Conservation (phyloP, 1,140 invertebrate species). For the Marisa cornuarietis region DNA sequence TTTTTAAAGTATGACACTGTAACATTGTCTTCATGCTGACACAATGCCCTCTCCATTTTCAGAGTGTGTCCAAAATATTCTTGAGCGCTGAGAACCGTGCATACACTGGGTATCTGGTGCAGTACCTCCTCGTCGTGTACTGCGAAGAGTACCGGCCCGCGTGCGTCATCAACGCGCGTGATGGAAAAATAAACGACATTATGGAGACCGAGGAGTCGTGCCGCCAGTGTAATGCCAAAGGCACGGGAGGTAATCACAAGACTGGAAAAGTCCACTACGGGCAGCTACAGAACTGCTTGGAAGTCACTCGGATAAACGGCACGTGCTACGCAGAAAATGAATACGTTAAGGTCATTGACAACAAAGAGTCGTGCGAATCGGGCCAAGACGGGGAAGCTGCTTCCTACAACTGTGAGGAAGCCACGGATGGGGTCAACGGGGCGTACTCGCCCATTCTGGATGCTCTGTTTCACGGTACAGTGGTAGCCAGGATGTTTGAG, state of each 20-base stretch:
- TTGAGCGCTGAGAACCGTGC: slow-evolving; percentile 14
- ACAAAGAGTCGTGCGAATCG: slow-evolving; percentile 14
- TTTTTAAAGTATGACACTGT: no score
- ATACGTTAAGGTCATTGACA: slow-evolving; percentile 42
- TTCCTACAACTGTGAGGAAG: slow-evolving; percentile 20
- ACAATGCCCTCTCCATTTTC: neutral
- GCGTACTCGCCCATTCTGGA: no score
- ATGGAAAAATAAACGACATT: neutral
- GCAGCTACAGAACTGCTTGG: slow-evolving; percentile 27
- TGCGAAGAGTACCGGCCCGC: slow-evolving; percentile 27
- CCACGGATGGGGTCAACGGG: no score
- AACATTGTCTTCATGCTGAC: no score
- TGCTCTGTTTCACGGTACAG: neutral
- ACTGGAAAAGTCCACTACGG: slow-evolving; percentile 40
- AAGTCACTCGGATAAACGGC: slow-evolving; percentile 18
- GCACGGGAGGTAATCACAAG: slow-evolving; percentile 40
- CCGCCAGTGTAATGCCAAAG: slow-evolving; percentile 24
- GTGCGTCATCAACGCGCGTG: slow-evolving; percentile 33
- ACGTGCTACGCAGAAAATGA: slow-evolving; percentile 40
- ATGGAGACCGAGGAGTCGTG: neutral
- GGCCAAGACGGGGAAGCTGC: slow-evolving; percentile 20
- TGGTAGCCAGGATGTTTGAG: slow-evolving; percentile 42
- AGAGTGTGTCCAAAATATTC: slow-evolving; percentile 3
- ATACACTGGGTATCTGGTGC: slow-evolving; percentile 22
- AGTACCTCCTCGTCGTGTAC: slow-evolving; percentile 22